Conservation (phyloP, 2,888 invertebrate genomes). For the Chymomyza amoena region DNA sequence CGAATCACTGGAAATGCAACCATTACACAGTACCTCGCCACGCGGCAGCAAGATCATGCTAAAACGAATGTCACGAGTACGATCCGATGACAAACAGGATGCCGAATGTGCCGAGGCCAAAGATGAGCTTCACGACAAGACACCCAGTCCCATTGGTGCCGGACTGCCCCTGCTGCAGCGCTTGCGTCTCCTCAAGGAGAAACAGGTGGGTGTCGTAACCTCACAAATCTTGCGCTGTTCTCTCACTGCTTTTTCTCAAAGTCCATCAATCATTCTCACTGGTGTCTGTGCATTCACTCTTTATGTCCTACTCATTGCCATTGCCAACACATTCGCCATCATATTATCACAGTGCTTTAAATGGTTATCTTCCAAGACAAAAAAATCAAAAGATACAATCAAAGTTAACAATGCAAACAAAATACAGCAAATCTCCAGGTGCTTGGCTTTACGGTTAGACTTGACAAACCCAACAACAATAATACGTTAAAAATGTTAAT, state of each 20-base stretch:
- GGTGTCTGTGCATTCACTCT: not conserved
- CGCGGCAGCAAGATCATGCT: conserved; percentile 82
- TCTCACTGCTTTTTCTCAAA: not conserved
- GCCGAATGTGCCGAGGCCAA: conserved; percentile 79
- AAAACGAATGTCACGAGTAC: conserved; percentile 86
- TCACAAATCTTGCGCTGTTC: not conserved
- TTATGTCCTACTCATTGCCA: not conserved
- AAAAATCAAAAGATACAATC: not conserved
- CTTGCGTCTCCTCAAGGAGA: conserved; percentile 89
- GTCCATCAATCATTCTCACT: conserved; percentile 1
- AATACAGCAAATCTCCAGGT: not conserved
- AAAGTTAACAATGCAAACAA: not conserved
- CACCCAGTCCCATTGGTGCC: conserved; percentile 88
- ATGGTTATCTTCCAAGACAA: not conserved
- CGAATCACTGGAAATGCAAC: conserved; percentile 85
- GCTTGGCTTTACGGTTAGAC: not conserved
- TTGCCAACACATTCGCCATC: not conserved
- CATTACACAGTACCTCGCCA: conserved; percentile 79
- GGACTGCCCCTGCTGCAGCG: conserved; percentile 89
- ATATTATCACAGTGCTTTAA: not conserved
- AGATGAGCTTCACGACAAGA: conserved; percentile 79
- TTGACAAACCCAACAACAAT: not conserved
- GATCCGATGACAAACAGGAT: conserved; percentile 84
- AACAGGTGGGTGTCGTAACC: conserved; percentile 82
- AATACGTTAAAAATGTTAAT: conserved; percentile 3